Base-by-base conservation (phyloP, 2,797 vertebrate genomes). In the Lithobates pipiens region DNA sequence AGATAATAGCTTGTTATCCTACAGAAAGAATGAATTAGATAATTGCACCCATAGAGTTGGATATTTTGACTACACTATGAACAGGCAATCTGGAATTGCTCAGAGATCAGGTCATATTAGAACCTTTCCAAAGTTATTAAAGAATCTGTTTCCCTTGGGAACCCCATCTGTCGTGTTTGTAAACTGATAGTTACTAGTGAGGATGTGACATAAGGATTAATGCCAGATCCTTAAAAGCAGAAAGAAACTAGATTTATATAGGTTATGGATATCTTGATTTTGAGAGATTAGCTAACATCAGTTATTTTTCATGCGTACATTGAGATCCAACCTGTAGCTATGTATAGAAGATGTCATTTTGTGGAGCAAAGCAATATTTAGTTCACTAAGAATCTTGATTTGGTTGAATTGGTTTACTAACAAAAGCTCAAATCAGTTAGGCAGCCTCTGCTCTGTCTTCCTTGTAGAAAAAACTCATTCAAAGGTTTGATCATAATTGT, bases 81-180 rank as follows among this genome's bases (percentile, higher is more conserved):
- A 25, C 13, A 78, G 79, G 46, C 77, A 76, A 67, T 86, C 69
- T 85, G n/a, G 39, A 76, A 73, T 72, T 79, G 86, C 46, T 27
- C 15, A 88, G 67, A 74, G 77, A 75, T 81, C 2, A 7, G 50
- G 46, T 69, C 69, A 88, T 23, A 73, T 75, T 34, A 76, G 63
- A 89, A 65, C 25, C 54, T 88, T 84, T 84, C 79, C 42, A 29
- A 86, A 74, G n/a, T 0, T 84, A 32, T 21, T 79, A 57, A 86
- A 86, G 61, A 86, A 73, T 42, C n/a, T 10, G 3, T 79, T 73
- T 83, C 85, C 80, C 85, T 54, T 18, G 76, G 77, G 85, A 79
- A 61, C 44, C 73, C 89, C 84, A 83, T 88, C 80, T 85, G 71
- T 67, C 68, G 32, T 69, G 61, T 82, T 80, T 77, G 85, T 86